Evolutionary conservation across 2,113 vertebrate genomes (phyloP).

Genomic region (Myrmecophaga tridactyla): DNA sequence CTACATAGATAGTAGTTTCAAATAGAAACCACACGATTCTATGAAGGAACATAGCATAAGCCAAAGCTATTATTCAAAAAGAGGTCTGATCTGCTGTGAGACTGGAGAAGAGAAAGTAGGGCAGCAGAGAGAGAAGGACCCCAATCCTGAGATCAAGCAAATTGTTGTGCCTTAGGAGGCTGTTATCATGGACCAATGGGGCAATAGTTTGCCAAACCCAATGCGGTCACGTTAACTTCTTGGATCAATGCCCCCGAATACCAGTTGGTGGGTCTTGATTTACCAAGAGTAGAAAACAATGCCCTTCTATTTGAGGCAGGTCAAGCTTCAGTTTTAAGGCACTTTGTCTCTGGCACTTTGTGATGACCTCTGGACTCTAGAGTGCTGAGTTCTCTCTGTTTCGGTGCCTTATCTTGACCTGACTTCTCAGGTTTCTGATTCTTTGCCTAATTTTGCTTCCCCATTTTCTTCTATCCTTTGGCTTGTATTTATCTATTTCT

Average conservation of each 20-base stretch:
- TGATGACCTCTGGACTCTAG: background rate
- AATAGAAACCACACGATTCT: background rate
- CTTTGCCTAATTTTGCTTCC: background rate
- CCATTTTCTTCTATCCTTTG: background rate
- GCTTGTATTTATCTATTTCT: background rate
- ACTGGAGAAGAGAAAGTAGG: background rate
- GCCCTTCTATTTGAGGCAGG: background rate
- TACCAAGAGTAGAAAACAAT: background rate
- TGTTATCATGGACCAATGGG: background rate
- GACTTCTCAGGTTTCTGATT: background rate
- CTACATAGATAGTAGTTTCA: background rate
- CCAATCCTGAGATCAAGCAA: background rate
- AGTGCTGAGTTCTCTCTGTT: background rate
- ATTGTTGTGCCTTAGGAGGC: background rate
- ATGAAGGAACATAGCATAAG: background rate
- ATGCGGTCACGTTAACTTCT: background rate
- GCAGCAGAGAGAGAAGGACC: background rate
- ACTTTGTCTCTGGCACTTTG: background rate
- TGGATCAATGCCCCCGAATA: background rate
- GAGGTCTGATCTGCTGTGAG: background rate
- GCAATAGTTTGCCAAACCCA: background rate
- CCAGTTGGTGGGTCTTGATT: background rate
- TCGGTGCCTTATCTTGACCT: background rate
- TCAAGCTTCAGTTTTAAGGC: background rate
- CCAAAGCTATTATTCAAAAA: background rate